Conservation (phyloP, 2,797 vertebrate genomes). For the Hemitrygon akajei region DNA sequence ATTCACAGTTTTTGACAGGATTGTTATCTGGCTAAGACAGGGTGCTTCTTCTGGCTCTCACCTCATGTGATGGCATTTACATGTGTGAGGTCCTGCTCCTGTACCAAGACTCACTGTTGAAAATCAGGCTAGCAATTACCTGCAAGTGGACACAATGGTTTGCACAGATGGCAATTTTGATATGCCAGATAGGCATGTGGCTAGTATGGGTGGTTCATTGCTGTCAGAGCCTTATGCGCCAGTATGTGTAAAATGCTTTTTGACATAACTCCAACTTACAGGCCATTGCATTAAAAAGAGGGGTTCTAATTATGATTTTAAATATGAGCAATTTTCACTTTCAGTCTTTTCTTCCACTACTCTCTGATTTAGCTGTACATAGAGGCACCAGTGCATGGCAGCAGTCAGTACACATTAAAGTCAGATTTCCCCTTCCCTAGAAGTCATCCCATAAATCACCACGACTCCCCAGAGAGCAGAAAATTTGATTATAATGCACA, state of each 20-base stretch:
- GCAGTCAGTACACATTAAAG: slow-evolving; percentile 25
- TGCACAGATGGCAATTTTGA: too few relatives aligned
- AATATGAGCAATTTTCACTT: background rate
- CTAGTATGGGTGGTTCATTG: too few relatives aligned
- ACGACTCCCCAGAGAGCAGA: slow-evolving; percentile 23
- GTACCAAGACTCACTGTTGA: too few relatives aligned
- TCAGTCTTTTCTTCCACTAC: background rate
- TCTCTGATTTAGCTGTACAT: background rate
- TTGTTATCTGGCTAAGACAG: too few relatives aligned
- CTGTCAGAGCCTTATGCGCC: too few relatives aligned
- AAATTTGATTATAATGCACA: slow-evolving; percentile 33
- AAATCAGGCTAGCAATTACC: too few relatives aligned
- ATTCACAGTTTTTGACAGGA: too few relatives aligned
- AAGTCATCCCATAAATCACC: slow-evolving; percentile 32
- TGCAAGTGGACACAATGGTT: too few relatives aligned
- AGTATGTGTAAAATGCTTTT: background rate
- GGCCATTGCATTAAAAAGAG: background rate
- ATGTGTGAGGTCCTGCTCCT: too few relatives aligned
- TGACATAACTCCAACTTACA: background rate
- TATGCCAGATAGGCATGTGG: too few relatives aligned
- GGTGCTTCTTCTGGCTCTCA: too few relatives aligned
- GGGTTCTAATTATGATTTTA: slow-evolving; percentile 6
- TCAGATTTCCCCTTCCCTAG: slow-evolving; percentile 26
- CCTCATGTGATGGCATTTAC: too few relatives aligned
- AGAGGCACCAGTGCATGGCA: slow-evolving; percentile 9